Percentiles rank a stretch among this genome's conserved stretches.
Conservation (phyloP, 2,888 invertebrate species). For the Trachelus troglodyta region DNA sequence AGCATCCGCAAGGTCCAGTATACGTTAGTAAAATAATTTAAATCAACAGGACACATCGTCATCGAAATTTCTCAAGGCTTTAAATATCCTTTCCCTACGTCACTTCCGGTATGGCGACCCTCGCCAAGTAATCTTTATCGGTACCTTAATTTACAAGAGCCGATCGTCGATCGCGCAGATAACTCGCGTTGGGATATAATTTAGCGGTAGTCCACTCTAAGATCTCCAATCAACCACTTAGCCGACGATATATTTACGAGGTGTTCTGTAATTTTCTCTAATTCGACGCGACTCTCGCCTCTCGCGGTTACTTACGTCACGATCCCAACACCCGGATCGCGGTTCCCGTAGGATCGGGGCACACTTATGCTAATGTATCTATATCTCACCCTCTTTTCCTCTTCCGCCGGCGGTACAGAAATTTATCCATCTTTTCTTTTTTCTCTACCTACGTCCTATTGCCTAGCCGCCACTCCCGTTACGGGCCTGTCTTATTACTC, state of each 20-base stretch:
- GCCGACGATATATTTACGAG: slow-evolving; percentile 66
- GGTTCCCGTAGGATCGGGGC: slow-evolving; percentile 28
- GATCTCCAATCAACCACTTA: slow-evolving; percentile 66
- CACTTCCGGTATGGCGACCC: slow-evolving; percentile 27
- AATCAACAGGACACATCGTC: not conserved
- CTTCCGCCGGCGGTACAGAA: slow-evolving; percentile 5
- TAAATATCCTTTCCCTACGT: not conserved
- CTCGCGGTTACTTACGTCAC: slow-evolving; percentile 2
- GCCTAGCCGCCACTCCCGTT: slow-evolving; percentile 20
- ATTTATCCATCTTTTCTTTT: slow-evolving; percentile 22
- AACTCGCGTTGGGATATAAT: slow-evolving; percentile 60
- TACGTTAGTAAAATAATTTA: not conserved
- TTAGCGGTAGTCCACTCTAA: slow-evolving; percentile 63
- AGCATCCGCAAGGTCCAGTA: not conserved
- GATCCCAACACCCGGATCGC: not conserved
- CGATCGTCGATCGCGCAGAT: slow-evolving; percentile 51
- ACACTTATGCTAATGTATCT: slow-evolving; percentile 45
- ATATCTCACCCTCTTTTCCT: slow-evolving; percentile 16
- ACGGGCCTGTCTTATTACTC: not conserved
- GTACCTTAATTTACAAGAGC: slow-evolving; percentile 50
- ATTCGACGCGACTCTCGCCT: slow-evolving; percentile 53
- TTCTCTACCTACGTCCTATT: slow-evolving; percentile 34
- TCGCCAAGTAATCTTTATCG: slow-evolving; percentile 23
- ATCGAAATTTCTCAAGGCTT: not conserved
- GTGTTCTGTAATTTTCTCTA: slow-evolving; percentile 66